Evolutionary conservation across 1,140 invertebrate genomes (phyloP), one percentile per base, ranked within the genome.

Genomic region (Drosophila paulistorum): DNA sequence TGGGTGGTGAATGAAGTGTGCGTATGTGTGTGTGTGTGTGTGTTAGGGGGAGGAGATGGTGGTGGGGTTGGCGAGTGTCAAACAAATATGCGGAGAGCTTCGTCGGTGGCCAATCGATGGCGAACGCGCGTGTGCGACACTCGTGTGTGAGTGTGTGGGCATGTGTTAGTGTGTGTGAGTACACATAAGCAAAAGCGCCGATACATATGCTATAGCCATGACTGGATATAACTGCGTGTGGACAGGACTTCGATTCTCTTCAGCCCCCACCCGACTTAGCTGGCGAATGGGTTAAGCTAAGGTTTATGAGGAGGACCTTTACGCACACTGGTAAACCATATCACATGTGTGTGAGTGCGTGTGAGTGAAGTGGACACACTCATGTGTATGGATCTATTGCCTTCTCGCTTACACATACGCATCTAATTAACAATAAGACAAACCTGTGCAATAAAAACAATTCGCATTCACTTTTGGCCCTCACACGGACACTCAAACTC

Each of bases 61-160:
- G 66, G 61, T 58, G 45, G 33, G 48, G 35, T 42, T 37, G 65
- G 66, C 35, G 74, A 70, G 57, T 65, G 74, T 81, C 61, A 77
- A 77, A 74, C 80, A 74, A 79, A 83, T 76, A 68, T 79, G 68
- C 65, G 82, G 45, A 87, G 83, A 86, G 83, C 75, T 65, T 42
- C 33, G 26, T 63, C 81, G 81, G 79, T 74, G 81, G 81, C 83
- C 83, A 86, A 86, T 86, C 83, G 83, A 87, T 86, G 83, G 68
- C 76, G 72, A 87, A 79, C 68, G 83, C 83, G 83, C 83, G 79
- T 86, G 83, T 86, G 83, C 83, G 83, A 85, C 82, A 71, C 82
- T 77, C 58, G 71, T 77, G 74, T 77, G 68, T 77, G 62, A 60
- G 62, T 70, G 65, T n/a, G 42, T 26, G 60, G 65, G 64, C 39